Evolutionary conservation across 2,888 invertebrate species (phyloP).

Genomic region (Plebejus argus): DNA sequence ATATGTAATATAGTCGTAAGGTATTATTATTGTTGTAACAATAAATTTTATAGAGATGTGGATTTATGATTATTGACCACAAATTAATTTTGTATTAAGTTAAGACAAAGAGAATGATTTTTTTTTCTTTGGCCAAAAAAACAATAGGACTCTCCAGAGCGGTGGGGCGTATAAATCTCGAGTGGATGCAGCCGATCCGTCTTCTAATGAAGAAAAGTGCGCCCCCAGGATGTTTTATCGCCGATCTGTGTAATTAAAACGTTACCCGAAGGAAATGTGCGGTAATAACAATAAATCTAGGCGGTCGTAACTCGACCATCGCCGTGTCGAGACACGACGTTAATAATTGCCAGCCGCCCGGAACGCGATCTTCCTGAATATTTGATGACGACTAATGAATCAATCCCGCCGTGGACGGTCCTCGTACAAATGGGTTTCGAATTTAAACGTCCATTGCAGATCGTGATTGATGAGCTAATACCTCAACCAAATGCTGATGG

Average conservation of each 20-base stretch:
- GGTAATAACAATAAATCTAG: conserved; percentile 79
- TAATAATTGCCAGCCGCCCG: conserved; percentile 57
- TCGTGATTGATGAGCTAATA: conserved; percentile 22
- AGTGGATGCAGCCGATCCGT: conserved; percentile 65
- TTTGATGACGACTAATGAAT: conserved; percentile 60
- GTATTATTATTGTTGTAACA: not conserved
- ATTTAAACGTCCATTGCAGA: conserved; percentile 29
- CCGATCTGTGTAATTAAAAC: conserved; percentile 81
- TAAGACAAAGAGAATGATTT: not conserved
- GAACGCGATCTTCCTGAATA: conserved; percentile 54
- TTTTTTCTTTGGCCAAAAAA: conserved; percentile 33
- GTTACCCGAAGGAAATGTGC: conserved; percentile 79
- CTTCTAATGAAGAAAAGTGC: conserved; percentile 81
- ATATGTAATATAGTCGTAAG: not conserved
- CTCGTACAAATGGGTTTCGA: conserved; percentile 31
- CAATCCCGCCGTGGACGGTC: conserved; percentile 48
- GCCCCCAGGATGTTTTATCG: conserved; percentile 77
- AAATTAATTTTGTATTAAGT: not conserved
- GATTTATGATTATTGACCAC: not conserved
- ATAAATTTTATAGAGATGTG: not conserved
- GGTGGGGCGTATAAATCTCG: conserved; percentile 68
- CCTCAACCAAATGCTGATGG: not conserved
- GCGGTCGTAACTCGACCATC: conserved; percentile 55
- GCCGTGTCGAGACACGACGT: conserved; percentile 54
- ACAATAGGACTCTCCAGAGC: conserved; percentile 51